Evolutionary conservation across 2,888 invertebrate genomes (phyloP), one percentile per base, ranked within the genome.

Genomic region (Dasysyrphus tricinctus): DNA sequence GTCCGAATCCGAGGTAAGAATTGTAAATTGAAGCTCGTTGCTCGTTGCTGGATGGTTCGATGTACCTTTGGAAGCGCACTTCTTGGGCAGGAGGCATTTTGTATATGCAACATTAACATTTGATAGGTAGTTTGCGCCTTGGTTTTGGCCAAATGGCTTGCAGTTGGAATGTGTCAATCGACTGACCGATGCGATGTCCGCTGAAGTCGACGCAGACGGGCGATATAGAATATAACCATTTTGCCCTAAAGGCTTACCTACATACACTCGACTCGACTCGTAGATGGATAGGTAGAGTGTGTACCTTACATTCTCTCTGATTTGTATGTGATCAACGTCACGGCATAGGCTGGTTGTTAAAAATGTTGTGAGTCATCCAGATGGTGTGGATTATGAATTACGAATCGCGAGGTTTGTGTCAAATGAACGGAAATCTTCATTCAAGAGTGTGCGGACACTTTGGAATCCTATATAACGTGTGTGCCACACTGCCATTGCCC

Each of bases 311-410:
- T 34, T 61, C 51, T 34, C 32, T 80, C 76, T 81, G 74, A 81
- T 86, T 81, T 86, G 86, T 86, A 86, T 86, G 86, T 80, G 24
- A 19, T 37, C 29, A 51, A 72, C 78, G 86, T 65, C 63, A 70
- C 51, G 65, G 74, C 81, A 81, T 81, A 75, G 86, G 86, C 78
- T 81, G 86, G 63, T 85, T 80, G 81, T 86, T 75, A 78, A 81
- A 67, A 86, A 81, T 86, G 86, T 86, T 86, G 86, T 86, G 86
- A 86, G 69, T 86, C 86, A 86, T 86, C 86, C 86, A 86, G 86
- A 86, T 86, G 86, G 86, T 81, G 86, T 86, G 86, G 86, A 81
- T 86, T 86, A 86, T 86, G 86, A 86, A 86, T 86, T 78, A 72
- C 74, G 81, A 86, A 86, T 86, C 70, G 81, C 78, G 70, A 69